Evolutionary conservation across 2,113 vertebrate genomes (phyloP).

Genomic region (Chascanopsetta lugubris): DNA sequence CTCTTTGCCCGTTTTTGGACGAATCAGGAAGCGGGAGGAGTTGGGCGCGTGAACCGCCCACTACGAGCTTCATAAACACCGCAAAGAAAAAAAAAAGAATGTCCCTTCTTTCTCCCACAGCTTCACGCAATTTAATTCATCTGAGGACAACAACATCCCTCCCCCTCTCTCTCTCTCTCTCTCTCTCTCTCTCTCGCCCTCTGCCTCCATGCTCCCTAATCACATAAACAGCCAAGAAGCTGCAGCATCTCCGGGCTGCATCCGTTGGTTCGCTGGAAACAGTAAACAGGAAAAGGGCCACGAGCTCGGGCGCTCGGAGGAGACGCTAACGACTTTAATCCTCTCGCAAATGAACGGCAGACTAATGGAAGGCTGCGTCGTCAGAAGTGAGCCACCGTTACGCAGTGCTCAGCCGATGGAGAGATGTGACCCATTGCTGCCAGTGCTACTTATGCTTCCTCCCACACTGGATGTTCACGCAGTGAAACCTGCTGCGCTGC

Average conservation of each 20-base stretch:
- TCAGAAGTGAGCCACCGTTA: constrained; percentile 47
- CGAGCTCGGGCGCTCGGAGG: constrained; percentile 9
- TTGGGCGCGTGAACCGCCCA: too few species aligned
- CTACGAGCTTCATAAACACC: too few species aligned
- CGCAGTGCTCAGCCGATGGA: constrained; percentile 22
- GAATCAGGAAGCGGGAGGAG: too few species aligned
- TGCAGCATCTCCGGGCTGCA: constrained; percentile 46
- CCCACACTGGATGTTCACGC: constrained; percentile 31
- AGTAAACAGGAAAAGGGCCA: constrained; percentile 29
- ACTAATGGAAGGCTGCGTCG: constrained; percentile 46
- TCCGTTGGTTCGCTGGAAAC: constrained; percentile 15
- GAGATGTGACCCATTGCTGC: constrained; percentile 37
- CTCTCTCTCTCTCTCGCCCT: not conserved
- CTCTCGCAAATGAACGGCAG: constrained; percentile 52
- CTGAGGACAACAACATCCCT: constrained; percentile 8
- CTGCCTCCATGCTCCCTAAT: constrained; percentile 50
- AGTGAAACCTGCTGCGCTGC: constrained; percentile 21
- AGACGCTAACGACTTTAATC: constrained; percentile 69
- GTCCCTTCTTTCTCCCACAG: not conserved
- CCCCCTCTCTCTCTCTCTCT: not conserved
- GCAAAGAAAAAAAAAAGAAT: not conserved
- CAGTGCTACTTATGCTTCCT: constrained; percentile 23
- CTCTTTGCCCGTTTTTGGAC: too few species aligned
- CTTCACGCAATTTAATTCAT: constrained; percentile 28
- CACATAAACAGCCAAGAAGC: constrained; percentile 58